phyloP scores from a whole-genome alignment of 2,797 vertebrate genomes.

The Diplodus puntazzo region DNA sequence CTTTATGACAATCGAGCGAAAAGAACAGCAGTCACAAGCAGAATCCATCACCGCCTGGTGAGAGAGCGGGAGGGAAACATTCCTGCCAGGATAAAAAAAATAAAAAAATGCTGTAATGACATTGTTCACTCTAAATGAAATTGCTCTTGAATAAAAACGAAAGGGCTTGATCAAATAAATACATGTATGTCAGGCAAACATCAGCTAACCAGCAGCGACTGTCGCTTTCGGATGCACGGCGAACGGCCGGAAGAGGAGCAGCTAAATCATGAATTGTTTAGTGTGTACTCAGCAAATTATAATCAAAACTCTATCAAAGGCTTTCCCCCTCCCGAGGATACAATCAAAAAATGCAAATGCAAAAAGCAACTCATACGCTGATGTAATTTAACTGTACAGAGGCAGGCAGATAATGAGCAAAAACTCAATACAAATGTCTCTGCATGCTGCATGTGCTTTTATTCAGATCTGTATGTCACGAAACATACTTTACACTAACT shows the following conservation, averaged over 20 bases:
- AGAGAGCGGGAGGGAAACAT: conserved; percentile 5
- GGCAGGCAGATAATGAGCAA: conserved; percentile 67
- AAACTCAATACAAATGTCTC: conserved; percentile 53
- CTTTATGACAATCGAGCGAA: background rate
- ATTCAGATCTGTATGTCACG: conserved; percentile 38
- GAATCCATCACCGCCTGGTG: background rate
- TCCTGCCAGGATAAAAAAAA: background rate
- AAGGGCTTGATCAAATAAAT: conserved; percentile 38
- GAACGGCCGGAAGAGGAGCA: conserved; percentile 9
- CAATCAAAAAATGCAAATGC: conserved; percentile 73
- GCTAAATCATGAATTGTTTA: conserved; percentile 54
- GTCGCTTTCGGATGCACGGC: conserved; percentile 12
- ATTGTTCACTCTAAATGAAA: conserved; percentile 26
- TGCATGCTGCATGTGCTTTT: conserved; percentile 32
- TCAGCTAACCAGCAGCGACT: background rate
- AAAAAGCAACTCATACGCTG: conserved; percentile 41
- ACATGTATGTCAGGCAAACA: conserved; percentile 10
- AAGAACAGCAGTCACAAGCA: background rate
- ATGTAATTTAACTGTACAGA: conserved; percentile 65
- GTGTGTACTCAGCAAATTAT: conserved; percentile 64
- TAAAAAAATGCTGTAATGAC: background rate
- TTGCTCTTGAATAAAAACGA: conserved; percentile 28
- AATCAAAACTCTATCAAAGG: conserved; percentile 68
- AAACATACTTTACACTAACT: conserved; percentile 53
- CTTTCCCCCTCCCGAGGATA: conserved; percentile 58